A percentile compares a stretch with the other conserved stretches of the same genome.
phyloP scores from a whole-genome alignment of 2,888 invertebrate species.

The Agrotis ipsilon region DNA sequence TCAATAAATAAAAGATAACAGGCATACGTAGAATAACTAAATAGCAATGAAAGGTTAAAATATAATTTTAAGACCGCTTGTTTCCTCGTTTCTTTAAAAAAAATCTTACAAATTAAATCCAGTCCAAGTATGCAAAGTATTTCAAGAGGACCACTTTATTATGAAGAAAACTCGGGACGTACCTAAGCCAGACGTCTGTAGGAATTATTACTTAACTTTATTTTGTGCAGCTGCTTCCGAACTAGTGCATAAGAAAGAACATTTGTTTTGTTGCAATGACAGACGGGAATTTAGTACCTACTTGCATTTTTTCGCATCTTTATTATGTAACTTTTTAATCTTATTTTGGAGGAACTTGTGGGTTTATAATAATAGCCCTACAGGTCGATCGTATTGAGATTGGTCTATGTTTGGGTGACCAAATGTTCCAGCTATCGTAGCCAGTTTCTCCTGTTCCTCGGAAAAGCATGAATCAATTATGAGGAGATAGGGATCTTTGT shows the following conservation, averaged over 20 bases:
- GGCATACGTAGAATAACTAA: too few species aligned
- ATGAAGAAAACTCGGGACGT: conserved; percentile 29
- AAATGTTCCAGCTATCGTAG: too few species aligned
- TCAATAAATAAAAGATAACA: too few species aligned
- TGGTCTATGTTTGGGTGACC: too few species aligned
- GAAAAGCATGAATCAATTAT: too few species aligned
- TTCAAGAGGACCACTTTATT: conserved; percentile 32
- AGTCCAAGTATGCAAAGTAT: conserved; percentile 31
- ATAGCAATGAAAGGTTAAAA: neutral
- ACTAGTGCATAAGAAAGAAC: conserved; percentile 44
- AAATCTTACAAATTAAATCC: conserved; percentile 9
- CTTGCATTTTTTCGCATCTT: conserved; percentile 12
- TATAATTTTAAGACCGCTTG: too few species aligned
- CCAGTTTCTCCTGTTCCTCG: too few species aligned
- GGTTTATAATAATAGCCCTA: too few species aligned
- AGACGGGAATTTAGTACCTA: conserved; percentile 26
- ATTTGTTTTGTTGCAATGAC: conserved; percentile 43
- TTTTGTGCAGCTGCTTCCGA: conserved; percentile 52
- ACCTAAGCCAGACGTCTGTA: conserved; percentile 32
- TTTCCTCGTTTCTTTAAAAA: neutral
- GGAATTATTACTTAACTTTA: conserved; percentile 54
- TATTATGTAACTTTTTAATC: neutral
- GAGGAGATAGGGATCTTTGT: too few species aligned
- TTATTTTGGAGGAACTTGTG: neutral
- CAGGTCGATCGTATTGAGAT: too few species aligned